Base-by-base conservation (phyloP, 1,140 invertebrate genomes). In the Drosophila obscura region DNA sequence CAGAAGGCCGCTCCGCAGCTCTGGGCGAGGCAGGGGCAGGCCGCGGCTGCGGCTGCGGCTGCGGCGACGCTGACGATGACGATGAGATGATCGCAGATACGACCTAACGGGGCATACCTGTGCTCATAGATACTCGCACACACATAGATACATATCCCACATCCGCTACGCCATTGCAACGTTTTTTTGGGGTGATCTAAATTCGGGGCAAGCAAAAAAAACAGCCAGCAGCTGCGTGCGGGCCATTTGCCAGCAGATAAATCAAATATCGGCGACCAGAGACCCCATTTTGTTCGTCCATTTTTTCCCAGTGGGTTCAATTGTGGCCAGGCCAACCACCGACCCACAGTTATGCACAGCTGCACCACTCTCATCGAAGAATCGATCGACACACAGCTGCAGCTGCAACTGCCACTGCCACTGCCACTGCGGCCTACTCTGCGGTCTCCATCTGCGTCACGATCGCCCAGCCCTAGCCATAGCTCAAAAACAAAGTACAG, bases 281-380 rank as follows among this genome's bases (percentile, higher is more conserved):
- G 65, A 39, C 60, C 73, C 60, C 72, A 63, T 69, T 19, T 75
- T 57, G n/a, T 75, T 75, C 8, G 53, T 55, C 60, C 64, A 71
- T 19, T 39, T 13, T 35, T 19, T 39, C 3, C 13, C 11, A 11
- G 35, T 39, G 35, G 35, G 35, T 39, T 39, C 11, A 13, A 11
- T 39, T 39, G 22, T 24, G 22, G 22, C 22, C 31, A 26, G 28
- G 9, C 9, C 31, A 9, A 8, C 31, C 2, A 35, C 35, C 11
- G 35, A 35, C 9, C 35, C 35, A 39, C 35, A 39, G 11, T 5
- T 39, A 46, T 39, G 31, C 16, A 59, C 66, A 69, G 59, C 59
- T 64, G 61, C 73, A 65, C 3, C 15, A 9, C 64, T 51, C 59
- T 39, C 35, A 13, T 39, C 35, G 35, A 35, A 11, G 31, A 35